Evolutionary conservation across 2,113 vertebrate genomes (phyloP).

Genomic region (Pteropus alecto): DNA sequence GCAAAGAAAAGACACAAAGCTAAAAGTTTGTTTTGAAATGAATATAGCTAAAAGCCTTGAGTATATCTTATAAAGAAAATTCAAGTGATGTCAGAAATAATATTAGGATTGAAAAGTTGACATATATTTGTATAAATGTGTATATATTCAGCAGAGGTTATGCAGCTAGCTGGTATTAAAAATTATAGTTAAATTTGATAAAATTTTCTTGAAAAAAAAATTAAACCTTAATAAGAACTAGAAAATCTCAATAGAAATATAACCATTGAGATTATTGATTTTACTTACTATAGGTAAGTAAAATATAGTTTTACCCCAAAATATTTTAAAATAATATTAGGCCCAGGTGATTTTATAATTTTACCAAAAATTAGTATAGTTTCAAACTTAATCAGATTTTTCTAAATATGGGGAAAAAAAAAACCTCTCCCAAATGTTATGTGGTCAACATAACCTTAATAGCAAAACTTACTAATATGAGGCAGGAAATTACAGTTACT

Average conservation of each 20-base stretch:
- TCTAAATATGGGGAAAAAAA: neutral
- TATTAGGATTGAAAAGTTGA: neutral
- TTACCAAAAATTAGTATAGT: neutral
- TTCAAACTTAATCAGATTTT: neutral
- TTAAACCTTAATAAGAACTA: neutral
- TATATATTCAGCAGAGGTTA: neutral
- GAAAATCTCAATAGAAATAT: neutral
- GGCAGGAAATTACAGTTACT: neutral
- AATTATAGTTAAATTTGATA: neutral
- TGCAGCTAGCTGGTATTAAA: neutral
- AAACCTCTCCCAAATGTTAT: neutral
- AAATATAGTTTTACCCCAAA: neutral
- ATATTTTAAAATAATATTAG: neutral
- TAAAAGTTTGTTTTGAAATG: neutral
- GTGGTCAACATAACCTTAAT: neutral
- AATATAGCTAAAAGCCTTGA: neutral
- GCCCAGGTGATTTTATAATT: neutral
- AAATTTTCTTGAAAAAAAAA: neutral
- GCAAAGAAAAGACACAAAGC: neutral
- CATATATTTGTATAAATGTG: neutral
- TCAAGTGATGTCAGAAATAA: neutral
- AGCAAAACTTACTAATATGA: neutral
- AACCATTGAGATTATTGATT: neutral
- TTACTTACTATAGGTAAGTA: neutral
- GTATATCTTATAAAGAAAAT: neutral